Conservation (phyloP, 2,888 invertebrate species). For the Agrotis clavis region DNA sequence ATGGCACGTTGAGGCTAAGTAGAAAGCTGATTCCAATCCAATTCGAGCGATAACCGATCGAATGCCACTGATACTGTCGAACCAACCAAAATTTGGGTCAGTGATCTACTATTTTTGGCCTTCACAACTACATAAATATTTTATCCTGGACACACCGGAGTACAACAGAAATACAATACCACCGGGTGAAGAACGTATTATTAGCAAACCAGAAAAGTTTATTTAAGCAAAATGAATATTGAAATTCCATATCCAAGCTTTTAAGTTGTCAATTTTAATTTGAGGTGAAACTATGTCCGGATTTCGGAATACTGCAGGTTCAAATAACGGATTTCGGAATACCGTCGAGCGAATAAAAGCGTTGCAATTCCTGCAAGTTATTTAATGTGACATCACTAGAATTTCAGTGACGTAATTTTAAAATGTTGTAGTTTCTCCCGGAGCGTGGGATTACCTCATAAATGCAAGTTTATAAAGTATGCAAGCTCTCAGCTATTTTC, state of each 20-base stretch:
- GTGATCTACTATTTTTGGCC: conserved; percentile 60
- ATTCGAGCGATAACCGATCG: conserved; percentile 55
- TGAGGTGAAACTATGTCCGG: conserved; percentile 5
- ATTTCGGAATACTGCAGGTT: conserved; percentile 18
- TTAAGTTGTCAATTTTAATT: conserved; percentile 28
- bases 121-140: conserved; percentile 53
- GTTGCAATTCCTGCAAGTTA: conserved; percentile 24
- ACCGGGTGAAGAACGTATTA: conserved; percentile 19
- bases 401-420: conserved; percentile 27
- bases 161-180: conserved; percentile 32
- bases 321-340: conserved; percentile 25
- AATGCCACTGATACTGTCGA: conserved; percentile 36
- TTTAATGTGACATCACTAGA: conserved; percentile 25
- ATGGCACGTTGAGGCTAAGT: conserved; percentile 50
- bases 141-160: conserved; percentile 42
- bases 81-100: conserved; percentile 58
- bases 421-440: conserved; percentile 16
- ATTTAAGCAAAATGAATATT: conserved; percentile 20
- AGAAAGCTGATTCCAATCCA: conserved; percentile 55
- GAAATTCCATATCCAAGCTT: conserved; percentile 23
- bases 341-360: conserved; percentile 25
- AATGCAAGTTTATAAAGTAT: conserved; percentile 32
- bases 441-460: conserved; percentile 18
- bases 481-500: conserved; percentile 11
- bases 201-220: conserved; percentile 7